A percentile compares a stretch with the other conserved stretches of the same genome.
phyloP scores from a whole-genome alignment of 64 coral and sea anemone genomes.

The Anthopleura sola region DNA sequence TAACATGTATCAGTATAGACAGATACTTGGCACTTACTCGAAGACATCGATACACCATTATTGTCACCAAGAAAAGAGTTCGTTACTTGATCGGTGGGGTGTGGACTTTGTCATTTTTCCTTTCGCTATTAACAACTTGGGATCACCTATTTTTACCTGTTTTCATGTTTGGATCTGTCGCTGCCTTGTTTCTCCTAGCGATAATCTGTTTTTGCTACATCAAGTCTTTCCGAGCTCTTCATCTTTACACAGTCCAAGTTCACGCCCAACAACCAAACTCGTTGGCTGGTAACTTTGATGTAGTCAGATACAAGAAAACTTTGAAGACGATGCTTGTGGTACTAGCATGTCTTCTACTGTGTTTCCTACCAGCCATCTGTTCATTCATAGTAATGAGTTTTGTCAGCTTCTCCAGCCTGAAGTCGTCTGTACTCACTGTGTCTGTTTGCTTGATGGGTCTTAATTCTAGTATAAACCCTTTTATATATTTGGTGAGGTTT shows the following conservation, averaged over 20 bases:
- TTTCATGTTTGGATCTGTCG: background rate
- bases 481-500: background rate
- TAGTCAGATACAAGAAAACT: no score
- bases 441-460: background rate
- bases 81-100: background rate
- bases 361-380: background rate
- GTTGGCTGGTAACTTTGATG: no score
- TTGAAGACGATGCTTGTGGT: no score
- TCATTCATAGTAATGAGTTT: background rate
- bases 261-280: no score
- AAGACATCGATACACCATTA: background rate
- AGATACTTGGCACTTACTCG: background rate
- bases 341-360: background rate
- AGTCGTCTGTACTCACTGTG: background rate
- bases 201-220: background rate
- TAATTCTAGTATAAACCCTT: constrained; percentile 3
- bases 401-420: background rate
- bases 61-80: background rate
- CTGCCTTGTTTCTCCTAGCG: background rate
- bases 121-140: background rate
- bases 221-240: no score
- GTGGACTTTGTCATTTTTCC: background rate
- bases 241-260: no score
- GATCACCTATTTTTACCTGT: background rate
- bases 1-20: constrained; percentile 1